Conservation (phyloP, 1,140 invertebrate species). For the Lordiphosa stackelbergi region DNA sequence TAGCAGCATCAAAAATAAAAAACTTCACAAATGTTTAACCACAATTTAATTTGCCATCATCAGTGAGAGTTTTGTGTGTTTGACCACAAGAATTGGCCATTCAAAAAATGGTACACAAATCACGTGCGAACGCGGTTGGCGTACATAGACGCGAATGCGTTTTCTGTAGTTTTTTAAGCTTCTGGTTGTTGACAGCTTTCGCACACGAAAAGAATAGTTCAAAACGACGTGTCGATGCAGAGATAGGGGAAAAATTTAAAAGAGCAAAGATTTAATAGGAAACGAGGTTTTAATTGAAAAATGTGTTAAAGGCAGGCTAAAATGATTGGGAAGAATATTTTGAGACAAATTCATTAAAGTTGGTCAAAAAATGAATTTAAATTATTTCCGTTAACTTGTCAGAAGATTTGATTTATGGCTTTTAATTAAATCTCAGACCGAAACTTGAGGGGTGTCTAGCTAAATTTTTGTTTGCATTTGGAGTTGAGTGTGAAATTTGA, state of each 20-base stretch:
- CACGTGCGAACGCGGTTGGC: constrained; percentile 54
- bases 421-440: constrained; percentile 57
- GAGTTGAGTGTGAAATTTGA: too few species aligned
- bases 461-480: not conserved
- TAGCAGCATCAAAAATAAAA: constrained; percentile 38
- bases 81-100: constrained; percentile 30
- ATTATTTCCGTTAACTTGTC: constrained; percentile 57
- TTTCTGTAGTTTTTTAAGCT: constrained; percentile 31
- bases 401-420: constrained; percentile 55
- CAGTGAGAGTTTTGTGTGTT: constrained; percentile 2
- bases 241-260: not conserved
- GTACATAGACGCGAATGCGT: constrained; percentile 53
- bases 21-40: constrained; percentile 60
- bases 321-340: constrained; percentile 19
- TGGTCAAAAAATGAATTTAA: constrained; percentile 24
- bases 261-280: constrained; percentile 19
- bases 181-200: constrained; percentile 31
- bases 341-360: too few species aligned
- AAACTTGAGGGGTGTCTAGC: constrained; percentile 9
- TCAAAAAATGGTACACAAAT: constrained; percentile 54
- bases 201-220: constrained; percentile 6
- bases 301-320: constrained; percentile 34
- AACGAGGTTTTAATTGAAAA: constrained; percentile 71
- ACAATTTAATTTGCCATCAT: constrained; percentile 58
- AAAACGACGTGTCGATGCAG: not conserved